phyloP scores from a whole-genome alignment of 2,113 vertebrate genomes.

The Chaetops frenatus region DNA sequence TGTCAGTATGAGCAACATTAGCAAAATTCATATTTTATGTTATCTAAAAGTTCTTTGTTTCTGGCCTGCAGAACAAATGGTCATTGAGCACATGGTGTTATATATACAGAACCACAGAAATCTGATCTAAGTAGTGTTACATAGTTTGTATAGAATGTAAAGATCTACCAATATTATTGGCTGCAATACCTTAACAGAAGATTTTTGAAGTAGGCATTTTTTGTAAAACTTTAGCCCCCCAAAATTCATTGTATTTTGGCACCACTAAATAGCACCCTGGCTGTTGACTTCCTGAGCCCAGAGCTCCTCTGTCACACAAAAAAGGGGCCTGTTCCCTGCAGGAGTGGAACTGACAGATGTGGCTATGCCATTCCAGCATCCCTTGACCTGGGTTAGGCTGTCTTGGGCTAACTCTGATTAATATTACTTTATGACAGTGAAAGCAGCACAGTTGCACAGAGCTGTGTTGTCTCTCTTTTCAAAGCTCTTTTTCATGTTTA shows the following conservation, averaged over 20 bases:
- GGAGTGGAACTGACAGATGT: not conserved
- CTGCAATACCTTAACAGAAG: not conserved
- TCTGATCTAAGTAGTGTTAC: not conserved
- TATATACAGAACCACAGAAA: not conserved
- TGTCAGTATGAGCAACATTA: not conserved
- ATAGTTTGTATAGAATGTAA: not conserved
- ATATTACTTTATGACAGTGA: not conserved
- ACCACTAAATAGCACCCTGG: not conserved
- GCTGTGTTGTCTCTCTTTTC: constrained; percentile 45
- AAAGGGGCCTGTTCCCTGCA: not conserved
- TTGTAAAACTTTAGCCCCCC: not conserved
- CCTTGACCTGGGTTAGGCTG: not conserved
- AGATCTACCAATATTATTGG: not conserved
- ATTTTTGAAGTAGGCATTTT: not conserved
- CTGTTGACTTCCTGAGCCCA: not conserved
- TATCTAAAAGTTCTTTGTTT: not conserved
- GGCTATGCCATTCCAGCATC: not conserved
- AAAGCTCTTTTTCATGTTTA: constrained; percentile 34
- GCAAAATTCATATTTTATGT: not conserved
- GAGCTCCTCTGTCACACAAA: not conserved
- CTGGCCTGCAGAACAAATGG: not conserved
- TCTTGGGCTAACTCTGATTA: not conserved
- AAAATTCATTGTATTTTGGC: not conserved
- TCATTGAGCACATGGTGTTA: not conserved
- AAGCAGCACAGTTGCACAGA: not conserved